Percentiles rank a stretch among this genome's conserved stretches.
These are phyloP conservation scores for Neogobius melanostomus DNA, from an alignment of 2,113 vertebrate species.

Conservation along the genomic window DNA sequence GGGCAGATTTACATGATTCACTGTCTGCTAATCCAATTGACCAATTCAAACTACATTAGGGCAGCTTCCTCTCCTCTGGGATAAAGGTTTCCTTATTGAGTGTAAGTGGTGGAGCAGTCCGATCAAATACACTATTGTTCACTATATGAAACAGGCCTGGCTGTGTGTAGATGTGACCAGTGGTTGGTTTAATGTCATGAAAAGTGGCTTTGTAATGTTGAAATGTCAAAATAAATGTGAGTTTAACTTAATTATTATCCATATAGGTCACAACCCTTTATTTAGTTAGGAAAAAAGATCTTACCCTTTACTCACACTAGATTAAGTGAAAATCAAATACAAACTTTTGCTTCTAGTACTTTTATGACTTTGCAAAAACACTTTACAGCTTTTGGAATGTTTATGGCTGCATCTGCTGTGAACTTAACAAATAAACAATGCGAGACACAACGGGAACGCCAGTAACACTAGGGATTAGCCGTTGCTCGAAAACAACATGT, in stretches of 20 bases:
- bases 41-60: not conserved
- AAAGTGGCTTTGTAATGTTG: not conserved
- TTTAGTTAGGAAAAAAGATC: too few species aligned
- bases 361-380: not conserved
- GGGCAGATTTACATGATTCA: not conserved
- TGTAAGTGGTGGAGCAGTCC: not conserved
- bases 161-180: not conserved
- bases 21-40: not conserved
- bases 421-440: not conserved
- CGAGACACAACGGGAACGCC: not conserved
- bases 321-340: too few species aligned
- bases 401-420: not conserved
- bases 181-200: not conserved
- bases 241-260: not conserved
- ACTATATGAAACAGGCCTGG: not conserved
- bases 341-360: not conserved
- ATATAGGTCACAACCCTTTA: not conserved
- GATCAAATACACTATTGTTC: not conserved
- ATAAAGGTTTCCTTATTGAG: not conserved
- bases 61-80: not conserved
- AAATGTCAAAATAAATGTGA: constrained; percentile 3
- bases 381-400: not conserved
- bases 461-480: not conserved
- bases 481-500: not conserved
- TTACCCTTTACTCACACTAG: too few species aligned